Percentiles rank a stretch among this genome's conserved stretches.
Evolutionary conservation across 2,797 vertebrate species (phyloP).

Genomic region (Morelia viridis): DNA sequence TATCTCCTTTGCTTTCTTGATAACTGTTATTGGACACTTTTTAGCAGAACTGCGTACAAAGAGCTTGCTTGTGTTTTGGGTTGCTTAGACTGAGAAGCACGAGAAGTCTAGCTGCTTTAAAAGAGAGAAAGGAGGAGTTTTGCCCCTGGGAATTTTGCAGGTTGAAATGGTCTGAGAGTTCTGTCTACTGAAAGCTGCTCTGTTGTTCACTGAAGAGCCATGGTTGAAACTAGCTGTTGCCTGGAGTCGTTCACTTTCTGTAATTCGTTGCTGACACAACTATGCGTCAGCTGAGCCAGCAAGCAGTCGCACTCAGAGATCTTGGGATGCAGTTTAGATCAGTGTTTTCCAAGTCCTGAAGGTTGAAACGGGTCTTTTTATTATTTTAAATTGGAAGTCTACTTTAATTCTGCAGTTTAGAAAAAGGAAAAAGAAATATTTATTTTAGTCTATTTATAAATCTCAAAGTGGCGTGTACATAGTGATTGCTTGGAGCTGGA

Average conservation of each 20-base stretch:
- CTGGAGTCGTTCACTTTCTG: conserved; percentile 27
- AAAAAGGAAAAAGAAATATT: not conserved
- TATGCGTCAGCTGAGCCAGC: conserved; percentile 8
- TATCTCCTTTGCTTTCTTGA: conserved; percentile 37
- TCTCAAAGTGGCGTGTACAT: not conserved
- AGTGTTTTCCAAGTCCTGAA: not conserved
- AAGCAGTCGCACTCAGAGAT: conserved; percentile 33
- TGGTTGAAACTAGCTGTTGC: conserved; percentile 9
- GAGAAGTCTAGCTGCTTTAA: conserved; percentile 7
- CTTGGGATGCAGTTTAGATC: not conserved
- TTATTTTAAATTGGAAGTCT: conserved; percentile 10
- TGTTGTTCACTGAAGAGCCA: not conserved
- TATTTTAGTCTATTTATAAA: not conserved
- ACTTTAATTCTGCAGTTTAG: not conserved
- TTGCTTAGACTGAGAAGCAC: conserved; percentile 7
- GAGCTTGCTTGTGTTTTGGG: conserved; percentile 12
- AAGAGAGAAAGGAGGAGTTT: conserved; percentile 5
- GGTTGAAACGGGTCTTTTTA: not conserved
- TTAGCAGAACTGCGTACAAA: conserved; percentile 10
- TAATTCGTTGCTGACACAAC: not conserved
- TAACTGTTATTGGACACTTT: not conserved
- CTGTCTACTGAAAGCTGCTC: not conserved
- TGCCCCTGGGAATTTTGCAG: conserved; percentile 10
- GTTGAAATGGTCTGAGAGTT: not conserved
- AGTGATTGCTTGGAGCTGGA: not conserved